Base-by-base conservation (phyloP, 2,113 vertebrate species). In the Kryptolebias marmoratus region DNA sequence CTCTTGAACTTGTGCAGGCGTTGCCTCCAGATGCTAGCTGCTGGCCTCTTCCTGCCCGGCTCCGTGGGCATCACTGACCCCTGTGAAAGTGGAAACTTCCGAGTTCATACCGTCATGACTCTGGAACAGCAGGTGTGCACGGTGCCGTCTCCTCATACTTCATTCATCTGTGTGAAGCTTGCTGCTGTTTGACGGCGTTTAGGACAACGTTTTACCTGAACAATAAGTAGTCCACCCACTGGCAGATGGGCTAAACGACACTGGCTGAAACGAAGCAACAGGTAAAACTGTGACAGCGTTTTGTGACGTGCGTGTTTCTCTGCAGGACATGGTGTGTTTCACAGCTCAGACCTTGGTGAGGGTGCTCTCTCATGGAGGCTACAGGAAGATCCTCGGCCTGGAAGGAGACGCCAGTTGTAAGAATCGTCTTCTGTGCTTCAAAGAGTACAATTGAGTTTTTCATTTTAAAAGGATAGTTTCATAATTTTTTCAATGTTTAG, bases 91-190 rank as follows among this genome's bases (percentile, higher is more conserved):
- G 98, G 97, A 0, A 99, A 98, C 85, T 98, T 98, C 92, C 71
- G 98, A 13, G 97, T 99, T 3, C 98, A 99, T 90, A 99, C 98
- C 0, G 97, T 99, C 16, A 99, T 99, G 98, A 99, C 97, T 0
- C 90, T 99, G 56, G 97, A 99, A 30, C 98, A 99, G 84, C 98
- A 99, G 96, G 97, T 98, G 68, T 49, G 48, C 22, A 22, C 22
- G 22, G 22, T 22, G 22, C 22, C 22, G 22, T 36, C 32, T 36
- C 32, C 32, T 36, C 32, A 36, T 36, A 36, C 32, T 36, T 36
- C 32, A 36, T 3, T 36, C 3, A 36, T 4, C 32, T 36, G 32
- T 36, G 32, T 36, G 7, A 36, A 3, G 32, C 7, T 36, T 3
- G 32, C 32, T 36, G 32, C 3, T 7, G 22, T 36, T 36, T 36